Evolutionary conservation across 1,140 invertebrate species (phyloP).

Genomic region (Aphelenchoides besseyi): DNA sequence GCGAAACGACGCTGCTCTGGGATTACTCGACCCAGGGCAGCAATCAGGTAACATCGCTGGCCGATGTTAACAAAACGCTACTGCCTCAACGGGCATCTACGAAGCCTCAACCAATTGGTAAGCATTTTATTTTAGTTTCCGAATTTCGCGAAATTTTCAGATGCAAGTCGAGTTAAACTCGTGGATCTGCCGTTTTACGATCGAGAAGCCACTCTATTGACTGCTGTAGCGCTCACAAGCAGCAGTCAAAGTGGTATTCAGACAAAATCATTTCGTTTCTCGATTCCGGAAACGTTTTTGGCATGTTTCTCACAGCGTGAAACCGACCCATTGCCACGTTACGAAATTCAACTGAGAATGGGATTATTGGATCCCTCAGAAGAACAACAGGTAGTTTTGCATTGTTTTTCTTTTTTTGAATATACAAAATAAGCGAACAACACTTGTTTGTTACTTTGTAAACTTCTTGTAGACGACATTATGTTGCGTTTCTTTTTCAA

Average conservation of each 20-base stretch:
- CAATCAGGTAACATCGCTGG: neutral
- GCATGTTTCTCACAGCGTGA: neutral
- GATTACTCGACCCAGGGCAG: too few relatives aligned
- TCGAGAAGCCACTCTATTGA: neutral
- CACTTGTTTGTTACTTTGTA: too few relatives aligned
- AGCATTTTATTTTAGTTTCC: neutral
- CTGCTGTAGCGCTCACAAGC: neutral
- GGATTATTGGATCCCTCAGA: constrained; percentile 83
- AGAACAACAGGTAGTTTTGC: too few relatives aligned
- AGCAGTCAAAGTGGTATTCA: neutral
- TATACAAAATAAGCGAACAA: too few relatives aligned
- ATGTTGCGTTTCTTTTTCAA: too few relatives aligned
- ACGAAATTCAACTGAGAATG: constrained; percentile 74
- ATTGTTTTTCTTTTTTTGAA: too few relatives aligned
- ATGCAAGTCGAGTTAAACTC: neutral
- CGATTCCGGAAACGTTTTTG: neutral
- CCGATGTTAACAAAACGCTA: neutral
- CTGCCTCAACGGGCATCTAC: neutral
- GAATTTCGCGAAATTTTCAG: neutral
- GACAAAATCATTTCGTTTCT: neutral
- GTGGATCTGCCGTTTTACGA: neutral
- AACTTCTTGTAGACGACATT: too few relatives aligned
- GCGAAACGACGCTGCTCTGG: too few relatives aligned
- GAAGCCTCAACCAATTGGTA: neutral
- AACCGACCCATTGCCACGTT: constrained; percentile 32